A percentile compares a stretch with the other conserved stretches of the same genome.
Conservation (phyloP, 2,888 invertebrate species). For the Athripsodes cinereus region DNA sequence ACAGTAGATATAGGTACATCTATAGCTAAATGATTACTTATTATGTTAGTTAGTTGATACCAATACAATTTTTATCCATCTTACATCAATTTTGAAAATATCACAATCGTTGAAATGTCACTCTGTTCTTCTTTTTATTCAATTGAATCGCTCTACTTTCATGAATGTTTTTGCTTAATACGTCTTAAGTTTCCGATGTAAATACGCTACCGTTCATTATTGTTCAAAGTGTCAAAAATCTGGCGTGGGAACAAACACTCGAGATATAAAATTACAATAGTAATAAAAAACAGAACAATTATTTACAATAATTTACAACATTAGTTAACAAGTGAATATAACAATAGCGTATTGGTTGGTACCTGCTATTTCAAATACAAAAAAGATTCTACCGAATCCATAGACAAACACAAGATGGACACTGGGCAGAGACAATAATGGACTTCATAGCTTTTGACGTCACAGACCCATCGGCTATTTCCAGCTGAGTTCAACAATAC, state of each 20-base stretch:
- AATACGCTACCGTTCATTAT: neutral
- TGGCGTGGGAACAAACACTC: neutral
- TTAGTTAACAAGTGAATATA: slow-evolving; percentile 1
- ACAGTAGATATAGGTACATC: no score
- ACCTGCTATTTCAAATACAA: neutral
- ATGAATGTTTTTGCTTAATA: no score
- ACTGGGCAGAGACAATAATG: neutral
- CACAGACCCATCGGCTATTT: slow-evolving; percentile 8
- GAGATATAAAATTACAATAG: neutral
- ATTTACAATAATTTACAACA: neutral
- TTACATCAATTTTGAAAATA: no score
- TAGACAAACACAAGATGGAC: slow-evolving; percentile 7
- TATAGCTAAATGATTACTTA: no score
- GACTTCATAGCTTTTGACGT: slow-evolving; percentile 9
- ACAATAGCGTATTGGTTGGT: neutral
- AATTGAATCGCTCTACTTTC: no score
- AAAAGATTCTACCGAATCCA: neutral
- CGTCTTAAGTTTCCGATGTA: no score
- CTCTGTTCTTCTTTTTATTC: no score
- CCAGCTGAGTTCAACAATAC: slow-evolving; percentile 18
- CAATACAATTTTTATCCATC: no score
- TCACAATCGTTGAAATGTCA: no score
- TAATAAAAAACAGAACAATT: neutral
- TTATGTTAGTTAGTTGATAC: no score
- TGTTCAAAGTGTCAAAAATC: neutral